Evolutionary conservation across 2,888 invertebrate genomes (phyloP).

Genomic region (Shargacucullia verbasci): DNA sequence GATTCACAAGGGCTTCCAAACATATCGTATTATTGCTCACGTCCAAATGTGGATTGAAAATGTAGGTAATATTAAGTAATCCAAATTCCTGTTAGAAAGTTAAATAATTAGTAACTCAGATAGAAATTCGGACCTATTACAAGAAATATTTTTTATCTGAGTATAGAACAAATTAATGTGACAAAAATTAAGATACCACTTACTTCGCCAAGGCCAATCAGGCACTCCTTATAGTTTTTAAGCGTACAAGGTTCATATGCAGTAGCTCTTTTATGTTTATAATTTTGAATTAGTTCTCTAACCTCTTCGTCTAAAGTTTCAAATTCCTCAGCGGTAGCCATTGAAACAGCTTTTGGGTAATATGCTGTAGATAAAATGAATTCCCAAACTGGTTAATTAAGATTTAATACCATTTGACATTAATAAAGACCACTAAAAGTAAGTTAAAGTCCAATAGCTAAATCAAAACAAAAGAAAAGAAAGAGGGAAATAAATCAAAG

Average conservation of each 20-base stretch:
- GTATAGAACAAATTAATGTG: not conserved
- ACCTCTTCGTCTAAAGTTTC: constrained; percentile 82
- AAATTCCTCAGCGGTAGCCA: constrained; percentile 59
- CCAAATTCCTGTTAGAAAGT: constrained; percentile 74
- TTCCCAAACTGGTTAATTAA: too few relatives aligned
- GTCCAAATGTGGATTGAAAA: constrained; percentile 81
- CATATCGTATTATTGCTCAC: constrained; percentile 65
- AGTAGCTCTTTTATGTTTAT: constrained; percentile 80
- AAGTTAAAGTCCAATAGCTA: too few relatives aligned
- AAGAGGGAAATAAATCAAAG: too few relatives aligned
- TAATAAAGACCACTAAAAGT: too few relatives aligned
- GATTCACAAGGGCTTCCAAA: constrained; percentile 73
- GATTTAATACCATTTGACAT: too few relatives aligned
- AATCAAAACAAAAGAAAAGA: too few relatives aligned
- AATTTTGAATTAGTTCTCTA: constrained; percentile 80
- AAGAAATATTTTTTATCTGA: not conserved
- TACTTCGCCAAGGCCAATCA: constrained; percentile 82
- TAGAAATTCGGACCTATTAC: too few relatives aligned
- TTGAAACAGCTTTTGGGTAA: constrained; percentile 18
- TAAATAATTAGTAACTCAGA: not conserved
- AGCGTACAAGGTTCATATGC: constrained; percentile 80
- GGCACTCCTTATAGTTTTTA: constrained; percentile 79
- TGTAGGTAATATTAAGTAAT: constrained; percentile 76
- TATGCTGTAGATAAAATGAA: not conserved
- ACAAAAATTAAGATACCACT: constrained; percentile 14